Percentiles rank a stretch among this genome's conserved stretches.
Conservation (phyloP, 1,140 invertebrate species). For the Pogonomyrmex barbatus region DNA sequence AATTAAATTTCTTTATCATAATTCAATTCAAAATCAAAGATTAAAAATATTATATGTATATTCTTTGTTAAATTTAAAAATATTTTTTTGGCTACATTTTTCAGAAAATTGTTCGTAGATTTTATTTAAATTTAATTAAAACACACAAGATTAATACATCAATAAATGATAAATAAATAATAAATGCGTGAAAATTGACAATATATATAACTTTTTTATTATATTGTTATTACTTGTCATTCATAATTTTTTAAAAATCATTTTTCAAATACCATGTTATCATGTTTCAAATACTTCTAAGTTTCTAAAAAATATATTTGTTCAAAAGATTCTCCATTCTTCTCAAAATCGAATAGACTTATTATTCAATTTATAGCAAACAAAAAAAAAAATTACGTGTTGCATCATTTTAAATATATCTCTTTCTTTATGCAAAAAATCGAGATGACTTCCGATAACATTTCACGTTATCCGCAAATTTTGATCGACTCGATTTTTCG, state of each 20-base stretch:
- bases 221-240: conserved; percentile 12
- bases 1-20: neutral
- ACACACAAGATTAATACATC: neutral
- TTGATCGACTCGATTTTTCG: conserved; percentile 28
- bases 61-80: neutral
- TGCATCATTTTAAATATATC: neutral
- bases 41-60: neutral
- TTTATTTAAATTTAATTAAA: neutral
- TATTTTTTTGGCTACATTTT: neutral
- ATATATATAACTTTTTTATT: neutral
- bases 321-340: neutral
- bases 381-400: neutral
- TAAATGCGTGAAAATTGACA: neutral
- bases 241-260: neutral
- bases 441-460: neutral
- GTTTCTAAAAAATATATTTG: conserved; percentile 5
- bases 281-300: neutral
- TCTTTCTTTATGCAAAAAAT: neutral
- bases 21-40: neutral
- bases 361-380: neutral
- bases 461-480: conserved; percentile 13
- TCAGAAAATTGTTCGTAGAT: neutral
- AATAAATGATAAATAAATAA: conserved; percentile 2
- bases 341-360: neutral
- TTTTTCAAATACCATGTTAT: no score